Percentiles rank a stretch among this genome's conserved stretches.
Evolutionary conservation across 2,888 invertebrate genomes (phyloP).

Genomic region (Troides aeacus): DNA sequence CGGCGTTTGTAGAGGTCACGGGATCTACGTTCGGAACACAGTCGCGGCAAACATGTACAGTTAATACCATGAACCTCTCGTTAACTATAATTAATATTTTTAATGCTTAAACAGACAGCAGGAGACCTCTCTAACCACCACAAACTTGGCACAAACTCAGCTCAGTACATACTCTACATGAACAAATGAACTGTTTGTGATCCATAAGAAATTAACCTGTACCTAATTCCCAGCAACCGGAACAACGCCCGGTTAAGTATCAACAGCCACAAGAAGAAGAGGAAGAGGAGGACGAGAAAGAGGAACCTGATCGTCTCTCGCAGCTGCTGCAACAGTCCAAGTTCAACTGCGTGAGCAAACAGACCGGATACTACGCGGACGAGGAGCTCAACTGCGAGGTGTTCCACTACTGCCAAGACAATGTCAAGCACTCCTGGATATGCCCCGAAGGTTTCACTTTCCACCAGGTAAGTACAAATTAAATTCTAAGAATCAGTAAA

Average conservation of each 20-base stretch:
- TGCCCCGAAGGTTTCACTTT: constrained; percentile 95
- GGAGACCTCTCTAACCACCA: no score
- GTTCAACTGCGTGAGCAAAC: constrained; percentile 89
- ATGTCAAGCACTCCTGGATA: constrained; percentile 94
- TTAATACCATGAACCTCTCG: no score
- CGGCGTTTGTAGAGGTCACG: no score
- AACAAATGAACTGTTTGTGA: no score
- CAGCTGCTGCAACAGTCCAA: constrained; percentile 89
- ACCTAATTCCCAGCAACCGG: constrained; percentile 44
- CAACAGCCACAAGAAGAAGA: constrained; percentile 66
- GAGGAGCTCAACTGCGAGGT: constrained; percentile 93
- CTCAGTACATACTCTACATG: no score
- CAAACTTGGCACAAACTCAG: no score
- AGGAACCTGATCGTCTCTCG: constrained; percentile 91
- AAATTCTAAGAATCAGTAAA: no score
- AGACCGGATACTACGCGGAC: constrained; percentile 95
- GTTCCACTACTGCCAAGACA: constrained; percentile 96
- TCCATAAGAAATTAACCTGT: not conserved
- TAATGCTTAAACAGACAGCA: no score
- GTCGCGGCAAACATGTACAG: no score
- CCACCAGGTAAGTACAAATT: constrained; percentile 83
- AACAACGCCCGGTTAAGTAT: constrained; percentile 54
- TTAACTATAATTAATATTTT: no score
- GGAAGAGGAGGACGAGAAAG: constrained; percentile 86
- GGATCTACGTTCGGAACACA: no score